Evolutionary conservation across 2,888 invertebrate species (phyloP).

Genomic region (Nysson spinosus): DNA sequence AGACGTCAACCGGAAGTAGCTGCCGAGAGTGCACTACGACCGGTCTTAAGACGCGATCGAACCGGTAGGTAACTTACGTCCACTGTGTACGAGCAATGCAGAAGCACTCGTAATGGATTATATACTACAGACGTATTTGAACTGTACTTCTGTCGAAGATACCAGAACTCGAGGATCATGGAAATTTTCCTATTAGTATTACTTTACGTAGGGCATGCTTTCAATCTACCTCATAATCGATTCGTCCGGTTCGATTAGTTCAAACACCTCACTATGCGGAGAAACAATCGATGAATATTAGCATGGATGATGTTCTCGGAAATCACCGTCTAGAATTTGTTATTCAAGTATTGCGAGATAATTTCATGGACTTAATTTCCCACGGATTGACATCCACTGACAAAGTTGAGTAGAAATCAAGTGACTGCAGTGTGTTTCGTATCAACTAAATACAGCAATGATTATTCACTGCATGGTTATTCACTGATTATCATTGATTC

Average conservation of each 20-base stretch:
- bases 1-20: conserved; percentile 44
- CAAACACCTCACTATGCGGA: conserved; percentile 14
- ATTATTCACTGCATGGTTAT: no score
- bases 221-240: not conserved
- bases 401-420: no score
- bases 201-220: conserved; percentile 8
- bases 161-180: not conserved
- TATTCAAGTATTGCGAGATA: not conserved
- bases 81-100: conserved; percentile 13
- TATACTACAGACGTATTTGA: not conserved
- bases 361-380: no score
- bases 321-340: conserved; percentile 1
- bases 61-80: conserved; percentile 31
- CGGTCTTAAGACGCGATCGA: conserved; percentile 37
- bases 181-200: conserved; percentile 15
- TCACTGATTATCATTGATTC: no score
- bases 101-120: conserved; percentile 3
- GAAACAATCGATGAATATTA: conserved; percentile 16
- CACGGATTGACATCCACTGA: no score
- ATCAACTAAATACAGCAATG: no score
- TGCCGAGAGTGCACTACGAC: conserved; percentile 53
- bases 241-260: conserved; percentile 20
- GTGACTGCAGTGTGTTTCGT: no score
- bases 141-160: not conserved
- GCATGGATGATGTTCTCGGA: no score